phyloP scores from a whole-genome alignment of 2,113 vertebrate species.

The Hemiprocne comata region DNA sequence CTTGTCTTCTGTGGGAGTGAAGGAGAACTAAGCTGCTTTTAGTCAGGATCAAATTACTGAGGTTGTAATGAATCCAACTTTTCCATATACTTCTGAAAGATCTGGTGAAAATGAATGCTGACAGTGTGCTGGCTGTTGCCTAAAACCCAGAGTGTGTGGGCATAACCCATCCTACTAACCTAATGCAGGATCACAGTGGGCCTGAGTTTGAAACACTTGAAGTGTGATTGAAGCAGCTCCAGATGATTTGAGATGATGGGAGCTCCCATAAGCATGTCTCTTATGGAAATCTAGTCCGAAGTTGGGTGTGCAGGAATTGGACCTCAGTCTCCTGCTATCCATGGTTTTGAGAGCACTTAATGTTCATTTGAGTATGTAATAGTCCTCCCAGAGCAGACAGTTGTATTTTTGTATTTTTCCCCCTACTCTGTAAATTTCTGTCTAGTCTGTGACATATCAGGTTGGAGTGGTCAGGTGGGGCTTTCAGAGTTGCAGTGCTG shows the following conservation, averaged over 20 bases:
- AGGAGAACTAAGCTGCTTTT: background rate
- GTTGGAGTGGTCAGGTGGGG: background rate
- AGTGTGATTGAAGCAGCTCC: background rate
- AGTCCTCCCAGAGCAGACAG: background rate
- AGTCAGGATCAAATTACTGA: background rate
- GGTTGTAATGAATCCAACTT: background rate
- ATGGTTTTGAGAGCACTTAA: background rate
- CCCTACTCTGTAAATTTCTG: background rate
- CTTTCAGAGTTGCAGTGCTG: background rate
- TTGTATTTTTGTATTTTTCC: rapidly evolving
- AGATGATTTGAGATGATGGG: background rate
- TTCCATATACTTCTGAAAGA: background rate
- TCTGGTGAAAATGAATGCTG: background rate
- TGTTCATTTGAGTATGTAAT: background rate
- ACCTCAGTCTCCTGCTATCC: background rate
- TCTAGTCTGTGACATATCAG: background rate
- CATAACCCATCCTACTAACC: background rate
- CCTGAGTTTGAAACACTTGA: background rate
- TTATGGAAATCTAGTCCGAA: background rate
- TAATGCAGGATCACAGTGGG: background rate
- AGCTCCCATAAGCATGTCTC: background rate
- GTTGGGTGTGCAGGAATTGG: background rate
- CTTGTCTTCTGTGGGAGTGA: background rate
- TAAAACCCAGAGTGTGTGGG: background rate
- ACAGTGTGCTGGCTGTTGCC: background rate